Evolutionary conservation across 2,888 invertebrate genomes (phyloP).

Genomic region (Netelia melanura): DNA sequence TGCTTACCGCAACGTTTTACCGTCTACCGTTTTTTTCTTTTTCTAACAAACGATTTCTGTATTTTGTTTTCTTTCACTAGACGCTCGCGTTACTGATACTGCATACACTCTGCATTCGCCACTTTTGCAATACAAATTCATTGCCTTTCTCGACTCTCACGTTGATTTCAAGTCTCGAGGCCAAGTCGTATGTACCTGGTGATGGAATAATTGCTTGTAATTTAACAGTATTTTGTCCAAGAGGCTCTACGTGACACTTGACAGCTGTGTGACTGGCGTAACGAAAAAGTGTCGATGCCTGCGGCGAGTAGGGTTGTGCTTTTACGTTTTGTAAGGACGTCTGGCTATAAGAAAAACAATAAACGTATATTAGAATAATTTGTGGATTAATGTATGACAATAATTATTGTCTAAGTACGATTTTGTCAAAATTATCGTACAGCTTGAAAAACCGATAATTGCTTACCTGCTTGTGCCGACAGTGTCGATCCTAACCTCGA

Average conservation of each 20-base stretch:
- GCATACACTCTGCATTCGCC: slow-evolving; percentile 83
- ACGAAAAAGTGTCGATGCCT: slow-evolving; percentile 83
- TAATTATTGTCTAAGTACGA: background rate
- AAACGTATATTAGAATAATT: too few species aligned
- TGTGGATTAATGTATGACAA: too few species aligned
- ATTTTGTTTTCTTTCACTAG: slow-evolving; percentile 35
- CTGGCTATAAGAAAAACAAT: slow-evolving; percentile 75
- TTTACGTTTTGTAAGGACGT: slow-evolving; percentile 82
- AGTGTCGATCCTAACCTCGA: slow-evolving; percentile 88
- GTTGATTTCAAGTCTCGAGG: slow-evolving; percentile 87
- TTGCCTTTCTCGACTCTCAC: slow-evolving; percentile 77
- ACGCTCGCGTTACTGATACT: slow-evolving; percentile 75
- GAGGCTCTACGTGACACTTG: slow-evolving; percentile 85
- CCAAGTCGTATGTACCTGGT: slow-evolving; percentile 90
- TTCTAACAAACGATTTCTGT: slow-evolving; percentile 12
- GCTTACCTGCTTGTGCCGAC: slow-evolving; percentile 87
- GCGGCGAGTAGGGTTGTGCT: slow-evolving; percentile 83
- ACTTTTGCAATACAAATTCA: slow-evolving; percentile 81
- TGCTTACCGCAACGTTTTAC: too few species aligned
- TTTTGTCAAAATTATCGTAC: background rate
- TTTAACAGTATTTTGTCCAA: slow-evolving; percentile 86
- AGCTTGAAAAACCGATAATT: slow-evolving; percentile 50
- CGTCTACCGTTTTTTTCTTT: slow-evolving; percentile 9
- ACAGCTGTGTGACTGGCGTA: slow-evolving; percentile 85
- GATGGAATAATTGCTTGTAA: slow-evolving; percentile 88